Conservation (phyloP, 1,140 invertebrate species). For the Drosophila subpulchrella region DNA sequence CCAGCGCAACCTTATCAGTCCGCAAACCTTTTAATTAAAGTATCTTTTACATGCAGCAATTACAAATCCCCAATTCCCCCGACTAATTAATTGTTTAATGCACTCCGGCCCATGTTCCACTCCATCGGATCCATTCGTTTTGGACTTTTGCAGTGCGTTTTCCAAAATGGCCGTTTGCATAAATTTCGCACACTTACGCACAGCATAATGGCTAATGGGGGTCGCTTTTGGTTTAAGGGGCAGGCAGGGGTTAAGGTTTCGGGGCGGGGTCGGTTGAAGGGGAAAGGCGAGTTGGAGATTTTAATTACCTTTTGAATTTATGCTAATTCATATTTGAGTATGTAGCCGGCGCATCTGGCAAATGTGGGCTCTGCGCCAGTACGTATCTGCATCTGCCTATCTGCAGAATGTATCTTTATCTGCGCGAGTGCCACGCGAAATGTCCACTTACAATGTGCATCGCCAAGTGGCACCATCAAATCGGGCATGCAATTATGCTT, state of each 20-base stretch:
- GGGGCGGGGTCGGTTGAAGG: background rate
- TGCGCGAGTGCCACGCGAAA: conserved; percentile 20
- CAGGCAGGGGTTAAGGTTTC: conserved; percentile 3
- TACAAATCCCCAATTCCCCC: conserved; percentile 42
- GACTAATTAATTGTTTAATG: conserved; percentile 82
- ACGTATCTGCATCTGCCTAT: conserved; percentile 32
- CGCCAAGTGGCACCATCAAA: conserved; percentile 23
- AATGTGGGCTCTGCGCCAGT: conserved; percentile 21
- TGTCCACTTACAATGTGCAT: conserved; percentile 22
- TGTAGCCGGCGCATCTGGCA: conserved; percentile 59
- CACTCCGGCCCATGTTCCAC: conserved; percentile 51
- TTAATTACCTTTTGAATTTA: conserved; percentile 80
- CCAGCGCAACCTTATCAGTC: conserved; percentile 18
- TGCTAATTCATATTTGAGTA: conserved; percentile 83
- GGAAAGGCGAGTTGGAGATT: conserved; percentile 46
- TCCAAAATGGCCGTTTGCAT: conserved; percentile 60
- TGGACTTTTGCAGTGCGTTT: conserved; percentile 38
- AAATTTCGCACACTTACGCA: conserved; percentile 36
- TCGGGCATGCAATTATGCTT: conserved; percentile 69
- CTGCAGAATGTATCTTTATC: conserved; percentile 33
- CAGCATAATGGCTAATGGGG: conserved; percentile 68
- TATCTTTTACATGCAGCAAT: conserved; percentile 39
- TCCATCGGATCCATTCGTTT: conserved; percentile 25
- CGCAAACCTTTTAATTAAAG: conserved; percentile 21
- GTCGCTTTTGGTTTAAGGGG: conserved; percentile 14